Evolutionary conservation across 2,888 invertebrate genomes (phyloP).

Genomic region (Coecobrya sp.): DNA sequence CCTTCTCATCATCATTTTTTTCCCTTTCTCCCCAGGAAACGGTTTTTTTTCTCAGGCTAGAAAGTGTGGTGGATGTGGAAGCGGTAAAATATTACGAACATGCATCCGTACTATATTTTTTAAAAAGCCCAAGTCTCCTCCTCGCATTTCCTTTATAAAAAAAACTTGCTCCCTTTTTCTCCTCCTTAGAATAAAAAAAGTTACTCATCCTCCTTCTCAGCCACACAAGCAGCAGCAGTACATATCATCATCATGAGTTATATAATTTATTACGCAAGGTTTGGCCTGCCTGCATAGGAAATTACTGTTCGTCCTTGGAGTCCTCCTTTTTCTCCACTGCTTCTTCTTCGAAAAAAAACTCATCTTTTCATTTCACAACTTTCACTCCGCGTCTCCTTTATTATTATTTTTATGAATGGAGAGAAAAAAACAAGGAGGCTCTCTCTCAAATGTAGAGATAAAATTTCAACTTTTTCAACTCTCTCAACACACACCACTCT

Average conservation of each 20-base stretch:
- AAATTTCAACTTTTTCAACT: constrained; percentile 18
- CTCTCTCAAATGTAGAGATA: not conserved
- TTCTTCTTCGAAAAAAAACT: not conserved
- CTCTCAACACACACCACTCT: too few species aligned
- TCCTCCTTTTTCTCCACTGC: not conserved
- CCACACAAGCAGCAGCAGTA: not conserved
- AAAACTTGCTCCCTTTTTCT: constrained; percentile 37
- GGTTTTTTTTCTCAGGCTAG: not conserved
- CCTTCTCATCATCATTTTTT: constrained; percentile 23
- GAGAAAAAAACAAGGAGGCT: not conserved
- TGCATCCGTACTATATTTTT: constrained; percentile 2
- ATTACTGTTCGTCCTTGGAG: constrained; percentile 68
- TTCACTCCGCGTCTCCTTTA: constrained; percentile 1
- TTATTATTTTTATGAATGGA: constrained; percentile 43
- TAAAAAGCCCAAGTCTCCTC: constrained; percentile 29
- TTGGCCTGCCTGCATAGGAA: constrained; percentile 64
- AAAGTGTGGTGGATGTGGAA: constrained; percentile 2
- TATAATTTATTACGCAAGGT: constrained; percentile 47
- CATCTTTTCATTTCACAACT: constrained; percentile 14
- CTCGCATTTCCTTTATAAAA: constrained; percentile 53
- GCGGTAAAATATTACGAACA: not conserved
- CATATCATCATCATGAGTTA: constrained; percentile 7
- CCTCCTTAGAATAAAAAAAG: not conserved
- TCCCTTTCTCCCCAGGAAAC: not conserved
- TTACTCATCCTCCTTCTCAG: not conserved